These are phyloP conservation scores for Lagopus muta DNA, from an alignment of 2,113 vertebrate species.

Conservation along the genomic window DNA sequence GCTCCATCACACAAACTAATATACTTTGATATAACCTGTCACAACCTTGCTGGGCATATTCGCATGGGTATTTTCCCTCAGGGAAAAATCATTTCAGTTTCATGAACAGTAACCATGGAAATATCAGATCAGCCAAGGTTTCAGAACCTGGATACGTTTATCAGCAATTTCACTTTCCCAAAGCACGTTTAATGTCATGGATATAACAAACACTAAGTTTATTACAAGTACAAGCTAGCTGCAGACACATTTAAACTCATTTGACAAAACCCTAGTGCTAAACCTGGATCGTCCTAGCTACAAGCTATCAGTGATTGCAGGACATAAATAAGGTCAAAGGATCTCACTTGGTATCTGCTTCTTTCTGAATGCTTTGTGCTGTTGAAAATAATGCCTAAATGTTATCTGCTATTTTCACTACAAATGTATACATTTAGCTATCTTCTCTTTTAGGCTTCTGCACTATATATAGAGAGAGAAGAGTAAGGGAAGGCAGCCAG, in stretches of 20 bases:
- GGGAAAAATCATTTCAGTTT: not conserved
- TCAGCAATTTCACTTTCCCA: not conserved
- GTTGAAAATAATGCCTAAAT: not conserved
- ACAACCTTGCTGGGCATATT: not conserved
- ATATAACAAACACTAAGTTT: not conserved
- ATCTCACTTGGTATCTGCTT: not conserved
- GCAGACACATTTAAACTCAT: not conserved
- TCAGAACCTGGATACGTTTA: not conserved
- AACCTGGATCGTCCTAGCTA: not conserved
- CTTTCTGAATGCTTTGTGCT: not conserved
- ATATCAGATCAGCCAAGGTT: not conserved
- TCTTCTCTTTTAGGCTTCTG: not conserved
- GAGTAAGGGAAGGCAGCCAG: not conserved
- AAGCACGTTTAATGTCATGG: not conserved
- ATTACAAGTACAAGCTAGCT: not conserved
- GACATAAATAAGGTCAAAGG: not conserved
- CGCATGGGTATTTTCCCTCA: not conserved
- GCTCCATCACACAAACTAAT: not conserved
- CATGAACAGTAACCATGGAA: conserved; percentile 7
- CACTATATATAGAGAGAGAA: not conserved
- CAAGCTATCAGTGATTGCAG: not conserved
- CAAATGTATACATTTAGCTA: not conserved
- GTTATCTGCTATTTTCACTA: not conserved
- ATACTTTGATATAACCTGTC: not conserved
- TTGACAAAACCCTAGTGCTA: not conserved